Base-by-base conservation (phyloP, 2,888 invertebrate species). In the Oscheius sp. region DNA sequence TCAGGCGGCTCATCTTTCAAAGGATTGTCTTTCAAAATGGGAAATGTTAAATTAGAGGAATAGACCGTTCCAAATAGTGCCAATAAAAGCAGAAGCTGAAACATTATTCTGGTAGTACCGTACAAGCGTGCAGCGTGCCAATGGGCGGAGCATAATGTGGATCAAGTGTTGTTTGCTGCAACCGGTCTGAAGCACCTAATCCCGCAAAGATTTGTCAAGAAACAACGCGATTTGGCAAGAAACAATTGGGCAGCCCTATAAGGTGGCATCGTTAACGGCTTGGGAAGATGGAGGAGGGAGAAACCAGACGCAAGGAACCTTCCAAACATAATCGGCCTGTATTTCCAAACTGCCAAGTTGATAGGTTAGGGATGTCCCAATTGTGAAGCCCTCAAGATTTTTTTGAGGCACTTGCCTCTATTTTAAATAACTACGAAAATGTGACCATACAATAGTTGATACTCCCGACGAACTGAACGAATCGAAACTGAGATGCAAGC, bases 141-240 rank as follows among this genome's bases (percentile, higher is more conserved):
- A 53, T 35, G 53, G 68, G 68, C 53, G 68, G 68, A 55, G 68
- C 68, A 33, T 33, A 68, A 68, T 68, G 68, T 68, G 55, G 68
- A 68, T 68, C 68, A 68, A 68, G 68, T 68, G 68, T 68, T 68
- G 68, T 68, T 68, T 68, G 68, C 68, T 53, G 42, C 65, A 35
- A 55, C 68, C 68, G 68, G 68, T 68, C 68, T 55, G 68, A 53
- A 68, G 37, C 68, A 42, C 53, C 55, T 68, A 68, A 68, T 68
- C 68, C 68, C 68, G 53, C 50, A 50, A 32, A 48, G 50, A 65
- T 55, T 60, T 55, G 35, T 68, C 68, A 53, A 53, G 68, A 68
- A 68, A 55, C 68, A 63, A 63, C 63, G 59, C 32, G 42, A 47
- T 29, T 42, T 42, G 63, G 48, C 42, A 63, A 63, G 48, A 63